Base-by-base conservation (phyloP, 2,888 invertebrate species). In the Drosophila eohydei region DNA sequence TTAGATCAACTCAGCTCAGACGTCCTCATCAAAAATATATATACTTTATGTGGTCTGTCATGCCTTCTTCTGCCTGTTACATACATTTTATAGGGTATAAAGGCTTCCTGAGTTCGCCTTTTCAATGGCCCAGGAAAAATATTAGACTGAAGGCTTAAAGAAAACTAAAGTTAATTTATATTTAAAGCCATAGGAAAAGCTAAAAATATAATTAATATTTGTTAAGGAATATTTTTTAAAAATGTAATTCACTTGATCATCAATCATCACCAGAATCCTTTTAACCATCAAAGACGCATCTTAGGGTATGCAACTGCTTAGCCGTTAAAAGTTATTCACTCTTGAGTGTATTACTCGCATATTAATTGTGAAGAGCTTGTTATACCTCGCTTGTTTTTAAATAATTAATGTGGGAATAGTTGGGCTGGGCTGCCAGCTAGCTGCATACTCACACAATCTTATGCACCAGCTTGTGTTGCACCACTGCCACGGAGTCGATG, bases 401-500 rank as follows among this genome's bases (percentile, higher is more conserved):
- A 87, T 87, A 67, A 74, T 73, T 77, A 51, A 81, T 66, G 63
- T 46, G 61, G 36, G 43, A 44, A 26, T 40, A 9, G 9, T 16
- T 7, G 26, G 4, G 34, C 8, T 26, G 26, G 4, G 34, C 5
- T 16, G 48, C 11, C 40, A 50, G 57, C 57, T 26, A 21, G 64
- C 28, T 40, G 58, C 52, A 62, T 81, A 92, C 93, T 92, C 90
- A 93, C 93, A 91, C 92, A 67, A 92, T 83, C 79, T 84, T 92
- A 78, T 91, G 90, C 78, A 92, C 90, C 78, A 93, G 86, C 81
- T 92, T 92, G 84, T 93, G 93, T 88, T 93, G 93, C 90, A 93
- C 94, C 81, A 92, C 92, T 86, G 94, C 93, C 76, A 93, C 92
- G 92, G 94, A 94, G 93, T 95, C 94, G 93, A 94, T 94, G 93